These are phyloP conservation scores for Adelosebastes latens DNA, from an alignment of 2,797 vertebrate genomes.

Conservation along the genomic window DNA sequence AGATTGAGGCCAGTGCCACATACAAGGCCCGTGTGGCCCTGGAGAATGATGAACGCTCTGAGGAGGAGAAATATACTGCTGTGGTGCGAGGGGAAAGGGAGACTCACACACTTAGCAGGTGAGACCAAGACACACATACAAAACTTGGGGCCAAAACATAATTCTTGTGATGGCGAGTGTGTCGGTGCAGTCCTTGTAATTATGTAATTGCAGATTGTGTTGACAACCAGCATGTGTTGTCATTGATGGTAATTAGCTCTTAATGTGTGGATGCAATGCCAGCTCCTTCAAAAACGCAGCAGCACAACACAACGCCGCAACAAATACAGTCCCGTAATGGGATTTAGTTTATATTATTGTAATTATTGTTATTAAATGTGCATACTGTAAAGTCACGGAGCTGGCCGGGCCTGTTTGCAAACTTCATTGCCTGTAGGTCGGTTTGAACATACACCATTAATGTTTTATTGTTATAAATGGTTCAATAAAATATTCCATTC, in stretches of 20 bases:
- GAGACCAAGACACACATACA: slow-evolving; percentile 33
- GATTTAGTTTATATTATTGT: background rate
- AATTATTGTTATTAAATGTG: background rate
- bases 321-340: background rate
- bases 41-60: slow-evolving; percentile 96
- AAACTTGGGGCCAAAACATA: background rate
- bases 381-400: background rate
- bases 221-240: background rate
- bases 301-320: background rate
- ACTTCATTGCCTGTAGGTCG: background rate
- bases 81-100: slow-evolving; percentile 94
- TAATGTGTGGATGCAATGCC: background rate
- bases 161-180: background rate
- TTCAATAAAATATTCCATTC: background rate
- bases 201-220: background rate
- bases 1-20: slow-evolving; percentile 98
- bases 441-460: background rate
- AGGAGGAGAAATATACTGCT: slow-evolving; percentile 98
- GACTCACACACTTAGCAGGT: slow-evolving; percentile 91
- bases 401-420: background rate
- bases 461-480: background rate
- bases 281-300: background rate
- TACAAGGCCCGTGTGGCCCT: slow-evolving; percentile 97
- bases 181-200: background rate
- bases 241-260: background rate